Percentiles rank a stretch among this genome's conserved stretches.
Conservation (phyloP, 30 jellyfish, hydroid and myxozoan species). For the Aurelia sp. region DNA sequence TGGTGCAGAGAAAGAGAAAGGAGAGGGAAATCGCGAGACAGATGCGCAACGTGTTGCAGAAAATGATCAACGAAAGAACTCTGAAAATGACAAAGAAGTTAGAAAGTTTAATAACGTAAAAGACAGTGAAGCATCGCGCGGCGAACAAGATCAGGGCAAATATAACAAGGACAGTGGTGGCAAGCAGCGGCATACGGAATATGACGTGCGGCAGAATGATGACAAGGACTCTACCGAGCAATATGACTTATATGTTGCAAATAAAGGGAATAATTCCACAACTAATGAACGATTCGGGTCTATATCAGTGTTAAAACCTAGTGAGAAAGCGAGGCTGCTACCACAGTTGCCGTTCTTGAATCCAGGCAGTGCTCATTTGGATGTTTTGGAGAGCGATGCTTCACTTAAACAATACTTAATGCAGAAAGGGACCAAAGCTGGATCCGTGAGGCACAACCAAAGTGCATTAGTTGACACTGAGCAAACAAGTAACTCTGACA, state of each 20-base stretch:
- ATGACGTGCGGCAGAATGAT: not conserved
- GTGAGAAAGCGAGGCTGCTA: not conserved
- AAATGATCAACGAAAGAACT: not conserved
- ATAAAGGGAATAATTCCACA: slow-evolving; percentile 4
- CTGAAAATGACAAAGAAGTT: not conserved
- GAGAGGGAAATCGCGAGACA: not conserved
- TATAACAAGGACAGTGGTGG: not conserved
- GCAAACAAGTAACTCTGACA: slow-evolving; percentile 22
- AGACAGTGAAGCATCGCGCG: not conserved
- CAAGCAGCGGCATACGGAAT: not conserved
- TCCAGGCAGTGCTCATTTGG: slow-evolving; percentile 79
- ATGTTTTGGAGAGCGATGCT: slow-evolving; percentile 64
- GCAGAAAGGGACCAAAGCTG: slow-evolving; percentile 45
- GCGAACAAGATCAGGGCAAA: not conserved
- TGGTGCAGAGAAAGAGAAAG: slow-evolving; percentile 20
- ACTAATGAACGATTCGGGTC: not conserved
- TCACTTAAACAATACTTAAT: slow-evolving; percentile 57
- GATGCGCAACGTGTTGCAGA: not conserved
- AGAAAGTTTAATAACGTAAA: not conserved
- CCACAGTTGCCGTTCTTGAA: slow-evolving; percentile 74
- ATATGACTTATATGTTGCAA: slow-evolving; percentile 24
- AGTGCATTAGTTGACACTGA: not conserved
- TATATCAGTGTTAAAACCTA: not conserved
- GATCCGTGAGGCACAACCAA: not conserved
- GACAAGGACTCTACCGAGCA: slow-evolving; percentile 45